These are phyloP conservation scores for Xestia ashworthii DNA, from an alignment of 2,888 invertebrate species.

Conservation along the genomic window DNA sequence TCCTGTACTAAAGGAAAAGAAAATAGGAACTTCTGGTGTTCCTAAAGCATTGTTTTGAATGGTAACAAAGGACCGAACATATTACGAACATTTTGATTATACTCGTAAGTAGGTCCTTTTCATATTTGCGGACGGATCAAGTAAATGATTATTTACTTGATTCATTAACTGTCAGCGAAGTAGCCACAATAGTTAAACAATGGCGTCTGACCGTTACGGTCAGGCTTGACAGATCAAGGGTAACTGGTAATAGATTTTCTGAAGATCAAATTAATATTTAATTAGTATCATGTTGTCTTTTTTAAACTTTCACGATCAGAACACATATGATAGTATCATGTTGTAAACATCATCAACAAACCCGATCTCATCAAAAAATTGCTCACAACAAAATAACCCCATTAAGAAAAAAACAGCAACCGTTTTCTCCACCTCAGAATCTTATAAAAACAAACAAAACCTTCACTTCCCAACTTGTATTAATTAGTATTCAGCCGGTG, in stretches of 20 bases:
- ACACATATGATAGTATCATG: too few relatives aligned
- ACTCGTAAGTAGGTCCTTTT: background rate
- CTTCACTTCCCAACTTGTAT: conserved; percentile 11
- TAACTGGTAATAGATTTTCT: too few relatives aligned
- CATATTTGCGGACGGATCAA: background rate
- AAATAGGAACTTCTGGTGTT: background rate
- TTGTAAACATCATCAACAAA: too few relatives aligned
- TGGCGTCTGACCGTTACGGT: too few relatives aligned
- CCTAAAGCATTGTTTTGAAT: background rate
- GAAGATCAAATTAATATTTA: too few relatives aligned
- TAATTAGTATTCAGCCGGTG: conserved; percentile 54
- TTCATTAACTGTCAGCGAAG: too few relatives aligned
- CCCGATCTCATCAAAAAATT: too few relatives aligned
- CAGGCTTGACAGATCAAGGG: too few relatives aligned
- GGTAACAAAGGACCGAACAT: background rate
- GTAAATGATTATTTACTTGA: background rate
- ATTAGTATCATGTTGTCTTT: too few relatives aligned
- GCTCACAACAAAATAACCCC: background rate
- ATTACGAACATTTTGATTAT: background rate
- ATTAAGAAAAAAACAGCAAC: background rate
- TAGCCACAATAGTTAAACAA: too few relatives aligned
- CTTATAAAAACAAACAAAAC: conserved; percentile 37
- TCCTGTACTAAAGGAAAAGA: background rate
- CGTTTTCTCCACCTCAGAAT: conserved; percentile 11
- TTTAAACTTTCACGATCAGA: too few relatives aligned